phyloP scores from a whole-genome alignment of 2,113 vertebrate genomes.

The Peromyscus leucopus region DNA sequence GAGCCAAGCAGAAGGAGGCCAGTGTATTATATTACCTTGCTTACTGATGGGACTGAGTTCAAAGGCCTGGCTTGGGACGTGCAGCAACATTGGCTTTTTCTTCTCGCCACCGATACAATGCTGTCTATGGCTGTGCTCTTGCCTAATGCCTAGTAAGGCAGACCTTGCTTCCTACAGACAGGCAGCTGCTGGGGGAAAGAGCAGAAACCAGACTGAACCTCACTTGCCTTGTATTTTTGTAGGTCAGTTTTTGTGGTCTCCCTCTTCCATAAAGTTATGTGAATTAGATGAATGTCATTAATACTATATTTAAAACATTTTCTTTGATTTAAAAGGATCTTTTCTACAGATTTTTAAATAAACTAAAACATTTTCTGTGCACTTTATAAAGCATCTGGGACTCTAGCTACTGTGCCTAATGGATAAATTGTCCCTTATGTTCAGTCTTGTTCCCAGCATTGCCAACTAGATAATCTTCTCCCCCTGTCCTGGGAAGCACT shows the following conservation, averaged over 20 bases:
- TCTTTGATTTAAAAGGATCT: not conserved
- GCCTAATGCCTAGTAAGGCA: not conserved
- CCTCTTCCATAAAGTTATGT: not conserved
- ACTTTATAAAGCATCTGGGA: not conserved
- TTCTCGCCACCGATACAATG: not conserved
- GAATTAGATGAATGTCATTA: not conserved
- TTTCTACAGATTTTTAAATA: slow-evolving; percentile 42
- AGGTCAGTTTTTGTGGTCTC: too few relatives aligned
- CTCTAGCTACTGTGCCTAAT: not conserved
- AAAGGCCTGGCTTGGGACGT: not conserved
- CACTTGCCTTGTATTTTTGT: not conserved
- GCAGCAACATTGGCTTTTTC: not conserved
- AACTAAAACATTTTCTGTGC: not conserved
- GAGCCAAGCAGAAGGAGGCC: not conserved
- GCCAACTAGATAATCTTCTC: not conserved
- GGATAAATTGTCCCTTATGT: not conserved
- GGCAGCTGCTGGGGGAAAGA: not conserved
- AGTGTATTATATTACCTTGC: not conserved
- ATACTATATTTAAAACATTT: not conserved
- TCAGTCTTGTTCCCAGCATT: not conserved
- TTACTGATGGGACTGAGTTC: not conserved
- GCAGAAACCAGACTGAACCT: not conserved
- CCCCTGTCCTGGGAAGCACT: not conserved
- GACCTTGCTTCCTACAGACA: not conserved
- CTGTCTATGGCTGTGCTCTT: not conserved